Percentiles rank a stretch among this genome's conserved stretches.
These are phyloP conservation scores for Stegodyphus dumicola DNA, from an alignment of 1,140 invertebrate genomes.

Conservation along the genomic window DNA sequence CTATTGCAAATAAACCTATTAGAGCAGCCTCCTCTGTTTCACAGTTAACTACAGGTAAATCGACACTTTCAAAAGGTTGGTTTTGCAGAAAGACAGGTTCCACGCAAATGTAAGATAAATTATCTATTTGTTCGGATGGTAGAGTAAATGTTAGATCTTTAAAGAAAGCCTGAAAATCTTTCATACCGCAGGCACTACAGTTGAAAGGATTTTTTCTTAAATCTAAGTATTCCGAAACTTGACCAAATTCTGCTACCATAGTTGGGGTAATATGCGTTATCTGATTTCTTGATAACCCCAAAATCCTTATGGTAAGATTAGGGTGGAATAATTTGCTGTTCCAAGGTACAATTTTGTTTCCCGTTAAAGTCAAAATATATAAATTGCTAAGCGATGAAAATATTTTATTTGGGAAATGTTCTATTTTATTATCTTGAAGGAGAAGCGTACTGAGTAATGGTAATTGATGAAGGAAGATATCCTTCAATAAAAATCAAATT, in stretches of 20 bases:
- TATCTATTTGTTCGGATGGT: slow-evolving; percentile 42
- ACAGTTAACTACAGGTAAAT: slow-evolving; percentile 12
- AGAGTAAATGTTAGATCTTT: neutral
- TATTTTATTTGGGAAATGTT: slow-evolving; percentile 70
- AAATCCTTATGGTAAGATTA: slow-evolving; percentile 4
- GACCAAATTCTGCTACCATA: slow-evolving; percentile 72
- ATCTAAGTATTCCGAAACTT: slow-evolving; percentile 68
- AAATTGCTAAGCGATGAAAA: slow-evolving; percentile 68
- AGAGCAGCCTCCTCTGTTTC: slow-evolving; percentile 65
- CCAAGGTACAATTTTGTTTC: slow-evolving; percentile 42
- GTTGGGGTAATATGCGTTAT: slow-evolving; percentile 71
- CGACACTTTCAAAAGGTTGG: slow-evolving; percentile 1
- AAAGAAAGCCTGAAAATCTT: slow-evolving; percentile 31
- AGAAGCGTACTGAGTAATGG: slow-evolving; percentile 69
- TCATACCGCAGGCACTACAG: slow-evolving; percentile 65
- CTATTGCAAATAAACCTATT: slow-evolving; percentile 65
- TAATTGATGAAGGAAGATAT: slow-evolving; percentile 64
- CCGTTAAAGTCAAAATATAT: slow-evolving; percentile 64
- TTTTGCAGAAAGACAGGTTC: slow-evolving; percentile 64
- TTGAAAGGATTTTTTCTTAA: slow-evolving; percentile 71
- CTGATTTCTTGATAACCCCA: slow-evolving; percentile 70
- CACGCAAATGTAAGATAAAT: slow-evolving; percentile 67
- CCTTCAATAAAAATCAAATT: neutral
- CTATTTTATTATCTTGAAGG: slow-evolving; percentile 70
- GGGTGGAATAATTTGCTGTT: neutral